A percentile compares a stretch with the other conserved stretches of the same genome.
Conservation (phyloP, 2,888 invertebrate species). For the Linnaemya vulpina region DNA sequence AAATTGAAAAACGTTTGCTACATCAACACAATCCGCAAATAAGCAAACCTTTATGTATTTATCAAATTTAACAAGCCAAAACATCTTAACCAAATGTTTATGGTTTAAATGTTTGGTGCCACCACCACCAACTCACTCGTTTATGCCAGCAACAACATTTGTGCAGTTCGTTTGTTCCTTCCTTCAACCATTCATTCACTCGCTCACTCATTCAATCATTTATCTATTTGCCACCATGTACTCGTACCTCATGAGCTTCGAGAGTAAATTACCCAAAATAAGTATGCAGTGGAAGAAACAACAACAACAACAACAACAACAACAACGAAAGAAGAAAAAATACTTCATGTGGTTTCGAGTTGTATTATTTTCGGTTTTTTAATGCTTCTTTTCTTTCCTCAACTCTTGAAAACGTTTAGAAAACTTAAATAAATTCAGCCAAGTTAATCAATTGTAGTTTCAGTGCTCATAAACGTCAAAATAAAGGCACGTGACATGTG, state of each 20-base stretch:
- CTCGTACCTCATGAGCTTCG: slow-evolving; percentile 14
- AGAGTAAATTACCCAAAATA: slow-evolving; percentile 60
- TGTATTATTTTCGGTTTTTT: not conserved
- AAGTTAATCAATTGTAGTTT: slow-evolving; percentile 72
- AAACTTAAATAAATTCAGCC: slow-evolving; percentile 61
- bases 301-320: no score
- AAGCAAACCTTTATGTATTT: slow-evolving; percentile 57
- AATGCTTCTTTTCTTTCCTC: slow-evolving; percentile 35
- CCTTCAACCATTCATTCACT: not conserved
- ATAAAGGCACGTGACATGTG: slow-evolving; percentile 71
- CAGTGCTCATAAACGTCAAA: slow-evolving; percentile 71
- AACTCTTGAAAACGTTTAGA: slow-evolving; percentile 41
- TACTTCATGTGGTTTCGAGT: slow-evolving; percentile 63
- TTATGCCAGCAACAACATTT: slow-evolving; percentile 22
- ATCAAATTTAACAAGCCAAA: slow-evolving; percentile 63
- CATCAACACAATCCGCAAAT: slow-evolving; percentile 50
- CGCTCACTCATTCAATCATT: slow-evolving; percentile 56
- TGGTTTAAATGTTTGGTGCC: slow-evolving; percentile 50
- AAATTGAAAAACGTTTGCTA: slow-evolving; percentile 46
- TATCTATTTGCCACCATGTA: slow-evolving; percentile 60
- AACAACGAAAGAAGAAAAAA: no score
- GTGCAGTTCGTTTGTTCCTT: slow-evolving; percentile 18
- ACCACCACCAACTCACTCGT: slow-evolving; percentile 37
- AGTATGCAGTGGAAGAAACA: slow-evolving; percentile 13
- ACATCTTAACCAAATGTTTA: slow-evolving; percentile 64